Evolutionary conservation across 1,140 invertebrate genomes (phyloP), one percentile per base, ranked within the genome.

Genomic region (Oedothorax gibbosus): DNA sequence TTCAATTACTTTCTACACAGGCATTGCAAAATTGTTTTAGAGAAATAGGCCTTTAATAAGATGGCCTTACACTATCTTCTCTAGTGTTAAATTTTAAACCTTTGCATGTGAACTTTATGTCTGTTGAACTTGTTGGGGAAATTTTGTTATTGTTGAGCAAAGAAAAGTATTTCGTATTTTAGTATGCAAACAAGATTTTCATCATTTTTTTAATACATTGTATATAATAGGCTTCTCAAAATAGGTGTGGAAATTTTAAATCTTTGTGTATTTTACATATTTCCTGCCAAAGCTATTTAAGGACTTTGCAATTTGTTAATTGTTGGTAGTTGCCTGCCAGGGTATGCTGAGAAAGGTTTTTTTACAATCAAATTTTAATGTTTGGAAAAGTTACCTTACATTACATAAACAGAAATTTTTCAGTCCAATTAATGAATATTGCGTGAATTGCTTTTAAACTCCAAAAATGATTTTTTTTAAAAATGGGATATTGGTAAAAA

Each of bases 131-230:
- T 84, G 49, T 68, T 20, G 35, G 69, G 68, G 7, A 75, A 76
- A 60, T 64, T 73, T 75, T 82, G 68, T 82, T 84, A 84, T 84
- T 84, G 81, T 84, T 84, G 81, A 84, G 71, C 71, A 79, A 21
- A 66, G 80, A 64, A 68, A 84, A 68, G 35, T 84, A 84, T 62
- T 62, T 76, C 53, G 81, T 84, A 84, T 84, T 84, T 84, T 84
- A 84, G 81, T 84, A 84, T n/a, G 56, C 66, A 66, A 56, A 54
- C 60, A 84, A 60, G 57, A 75, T 57, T 35, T 35, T 51, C 56
- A 53, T 73, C 62, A 66, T 51, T 20, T 66, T 62, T 72, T 69
- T 71, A 82, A 75, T 72, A 73, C 72, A 75, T 76, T 84, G 72
- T 84, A 76, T n/a, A 84, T 75, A 35, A 35, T 35, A 84, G 49